phyloP scores from a whole-genome alignment of 2,113 vertebrate genomes.

The Salvelinus fontinalis region DNA sequence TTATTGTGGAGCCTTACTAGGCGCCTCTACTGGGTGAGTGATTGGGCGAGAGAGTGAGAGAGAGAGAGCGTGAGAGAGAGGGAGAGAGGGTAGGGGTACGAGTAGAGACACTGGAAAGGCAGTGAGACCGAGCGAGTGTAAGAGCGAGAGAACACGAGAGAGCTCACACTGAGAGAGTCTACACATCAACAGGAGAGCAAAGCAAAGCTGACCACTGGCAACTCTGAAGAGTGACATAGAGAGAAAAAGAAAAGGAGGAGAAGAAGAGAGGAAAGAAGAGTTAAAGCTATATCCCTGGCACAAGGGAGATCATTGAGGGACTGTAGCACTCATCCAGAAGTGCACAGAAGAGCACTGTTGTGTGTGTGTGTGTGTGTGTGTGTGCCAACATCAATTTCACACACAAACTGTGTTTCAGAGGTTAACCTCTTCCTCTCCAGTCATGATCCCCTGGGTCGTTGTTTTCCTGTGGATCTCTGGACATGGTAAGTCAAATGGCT shows the following conservation, averaged over 20 bases:
- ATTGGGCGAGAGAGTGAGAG: constrained; percentile 54
- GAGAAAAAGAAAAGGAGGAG: constrained; percentile 18
- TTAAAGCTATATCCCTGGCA: constrained; percentile 53
- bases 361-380: constrained; percentile 57
- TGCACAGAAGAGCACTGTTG: constrained; percentile 59
- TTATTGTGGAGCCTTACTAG: constrained; percentile 53
- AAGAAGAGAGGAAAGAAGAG: constrained; percentile 18
- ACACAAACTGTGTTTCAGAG: constrained; percentile 59
- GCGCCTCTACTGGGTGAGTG: constrained; percentile 55
- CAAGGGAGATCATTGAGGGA: constrained; percentile 58
- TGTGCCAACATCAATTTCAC: constrained; percentile 70
- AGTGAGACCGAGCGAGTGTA: constrained; percentile 53
- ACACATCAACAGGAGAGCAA: background rate
- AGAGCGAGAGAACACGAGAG: constrained; percentile 14
- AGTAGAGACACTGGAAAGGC: constrained; percentile 59
- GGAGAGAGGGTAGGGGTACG: constrained; percentile 21
- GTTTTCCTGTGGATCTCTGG: constrained; percentile 68
- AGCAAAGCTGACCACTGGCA: constrained; percentile 43
- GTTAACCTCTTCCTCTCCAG: constrained; percentile 52
- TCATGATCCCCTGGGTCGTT: constrained; percentile 68
- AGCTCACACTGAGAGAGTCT: background rate
- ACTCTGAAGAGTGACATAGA: constrained; percentile 56
- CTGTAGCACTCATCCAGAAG: constrained; percentile 47
- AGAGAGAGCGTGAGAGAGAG: constrained; percentile 33
- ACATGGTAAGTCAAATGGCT: constrained; percentile 69